Percentiles rank a stretch among this genome's conserved stretches.
Evolutionary conservation across 2,113 vertebrate species (phyloP).

Genomic region (Strigops habroptila): DNA sequence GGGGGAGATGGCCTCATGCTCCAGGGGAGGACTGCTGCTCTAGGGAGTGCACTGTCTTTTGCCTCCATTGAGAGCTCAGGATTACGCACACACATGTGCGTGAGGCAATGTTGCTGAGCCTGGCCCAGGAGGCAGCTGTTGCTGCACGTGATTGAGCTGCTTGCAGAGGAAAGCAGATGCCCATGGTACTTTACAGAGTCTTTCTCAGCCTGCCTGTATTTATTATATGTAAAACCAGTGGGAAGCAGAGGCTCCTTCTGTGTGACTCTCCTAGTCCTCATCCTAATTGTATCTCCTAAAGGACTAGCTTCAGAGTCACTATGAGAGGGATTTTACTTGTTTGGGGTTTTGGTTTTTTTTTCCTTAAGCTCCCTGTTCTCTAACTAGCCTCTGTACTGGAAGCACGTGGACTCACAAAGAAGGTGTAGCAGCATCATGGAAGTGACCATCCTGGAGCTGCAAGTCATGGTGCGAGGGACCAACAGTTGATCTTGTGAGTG

Average conservation of each 20-base stretch:
- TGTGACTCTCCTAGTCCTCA: background rate
- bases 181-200: too few relatives aligned
- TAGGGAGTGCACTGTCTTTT: background rate
- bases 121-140: background rate
- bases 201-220: background rate
- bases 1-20: background rate
- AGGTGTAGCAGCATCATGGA: fast-evolving
- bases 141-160: background rate
- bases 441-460: background rate
- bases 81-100: fast-evolving
- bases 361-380: background rate
- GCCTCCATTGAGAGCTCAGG: background rate
- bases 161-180: background rate
- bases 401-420: background rate
- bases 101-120: background rate
- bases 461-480: background rate
- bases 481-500: background rate
- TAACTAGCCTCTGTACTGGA: background rate
- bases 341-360: fast-evolving
- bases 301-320: background rate
- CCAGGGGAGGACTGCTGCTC: too few relatives aligned
- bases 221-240: background rate
- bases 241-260: background rate
- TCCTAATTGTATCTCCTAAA: background rate
- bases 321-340: fast-evolving